These are phyloP conservation scores for Gortyna flavago DNA, from an alignment of 2,888 invertebrate genomes.

Conservation along the genomic window DNA sequence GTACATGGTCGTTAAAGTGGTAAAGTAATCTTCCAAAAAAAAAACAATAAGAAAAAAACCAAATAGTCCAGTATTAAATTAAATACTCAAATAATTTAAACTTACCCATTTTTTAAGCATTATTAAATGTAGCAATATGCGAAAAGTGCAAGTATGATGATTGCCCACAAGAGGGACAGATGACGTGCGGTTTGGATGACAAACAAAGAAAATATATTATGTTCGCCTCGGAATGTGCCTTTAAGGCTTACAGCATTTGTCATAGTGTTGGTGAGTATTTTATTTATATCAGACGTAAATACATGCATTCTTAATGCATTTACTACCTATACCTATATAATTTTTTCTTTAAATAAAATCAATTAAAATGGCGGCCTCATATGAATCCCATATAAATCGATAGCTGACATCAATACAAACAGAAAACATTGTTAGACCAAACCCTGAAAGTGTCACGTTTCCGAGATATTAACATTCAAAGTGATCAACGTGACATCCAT, in stretches of 20 bases:
- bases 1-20: background rate
- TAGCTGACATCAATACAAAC: background rate
- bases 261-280: slow-evolving; percentile 72
- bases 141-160: slow-evolving; percentile 68
- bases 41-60: too few species aligned
- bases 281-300: background rate
- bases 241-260: slow-evolving; percentile 73
- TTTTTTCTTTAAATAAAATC: background rate
- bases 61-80: too few species aligned
- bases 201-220: slow-evolving; percentile 72
- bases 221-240: slow-evolving; percentile 78
- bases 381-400: background rate
- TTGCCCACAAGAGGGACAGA: slow-evolving; percentile 67
- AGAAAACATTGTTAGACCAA: too few species aligned
- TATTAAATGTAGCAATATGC: slow-evolving; percentile 50
- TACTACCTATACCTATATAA: background rate
- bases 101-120: slow-evolving; percentile 55
- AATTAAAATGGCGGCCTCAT: too few species aligned
- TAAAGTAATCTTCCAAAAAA: background rate
- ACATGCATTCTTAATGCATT: background rate
- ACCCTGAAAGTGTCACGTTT: too few species aligned
- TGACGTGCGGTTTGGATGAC: slow-evolving; percentile 75
- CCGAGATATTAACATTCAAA: too few species aligned
- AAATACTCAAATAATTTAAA: background rate
- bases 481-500: too few species aligned